Base-by-base conservation (phyloP, 2,797 vertebrate species). In the Catharus ustulatus region DNA sequence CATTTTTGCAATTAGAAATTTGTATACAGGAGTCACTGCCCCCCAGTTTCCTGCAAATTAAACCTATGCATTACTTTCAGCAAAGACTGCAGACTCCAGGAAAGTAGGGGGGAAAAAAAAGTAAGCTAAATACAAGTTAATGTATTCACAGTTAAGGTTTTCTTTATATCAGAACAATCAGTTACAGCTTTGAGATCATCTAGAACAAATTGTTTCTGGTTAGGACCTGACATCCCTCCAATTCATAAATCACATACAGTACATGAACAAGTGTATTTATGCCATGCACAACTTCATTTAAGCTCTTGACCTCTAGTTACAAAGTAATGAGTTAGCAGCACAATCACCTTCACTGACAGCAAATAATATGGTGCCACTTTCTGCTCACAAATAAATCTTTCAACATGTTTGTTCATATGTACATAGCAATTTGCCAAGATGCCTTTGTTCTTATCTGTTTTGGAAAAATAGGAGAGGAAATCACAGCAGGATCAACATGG, bases 381-480 rank as follows among this genome's bases (percentile, higher is more conserved):
- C 71, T 77, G 59, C 46, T 84, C 77, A 80, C 38, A 84, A 69
- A 90, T 14, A 81, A 55, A 74, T 62, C 57, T 55, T 81, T 62
- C 63, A 84, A 82, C 1, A 0, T 54, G 29, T 73, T 75, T 88
- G 38, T 40, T 79, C 49, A 21, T 63, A 90, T 15, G 74, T 59
- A 84, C 42, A 38, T 6, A 93, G 83, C 40, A 76, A 75, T 67
- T 69, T 63, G 93, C 63, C 74, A 86, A 94, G 74, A 81, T 40
- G 90, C 48, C 71, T 90, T 95, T 91, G 90, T 82, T 90, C 89
- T 94, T 48, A 86, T 89, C 67, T 4, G 3, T 87, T 92, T 89
- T 88, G 88, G 88, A 96, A 95, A 93, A 95, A 87, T 9, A 87
- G 0, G 16, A 82, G 36, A 90, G 83, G 90, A 96, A 94, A 79